Percentiles rank a stretch among this genome's conserved stretches.
These are phyloP conservation scores for Tribolium madens DNA, from an alignment of 1,140 invertebrate species.

Conservation along the genomic window DNA sequence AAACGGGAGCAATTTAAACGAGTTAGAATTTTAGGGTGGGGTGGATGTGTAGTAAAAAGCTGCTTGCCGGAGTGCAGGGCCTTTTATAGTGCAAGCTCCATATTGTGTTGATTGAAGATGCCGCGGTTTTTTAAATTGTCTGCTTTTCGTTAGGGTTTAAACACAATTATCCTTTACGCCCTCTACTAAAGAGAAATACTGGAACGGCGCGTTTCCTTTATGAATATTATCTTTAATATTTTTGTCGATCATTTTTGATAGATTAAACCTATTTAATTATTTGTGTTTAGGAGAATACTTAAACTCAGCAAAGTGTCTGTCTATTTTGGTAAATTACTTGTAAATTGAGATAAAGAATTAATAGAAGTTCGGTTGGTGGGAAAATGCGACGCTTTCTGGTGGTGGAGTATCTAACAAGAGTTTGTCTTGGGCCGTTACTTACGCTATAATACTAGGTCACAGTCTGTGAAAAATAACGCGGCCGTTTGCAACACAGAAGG, in stretches of 20 bases:
- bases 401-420: slow-evolving; percentile 53
- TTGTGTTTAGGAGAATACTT: slow-evolving; percentile 13
- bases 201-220: background rate
- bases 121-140: slow-evolving; percentile 45
- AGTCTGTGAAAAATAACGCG: slow-evolving; percentile 63
- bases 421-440: slow-evolving; percentile 55
- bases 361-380: slow-evolving; percentile 42
- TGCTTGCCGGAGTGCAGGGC: slow-evolving; percentile 41
- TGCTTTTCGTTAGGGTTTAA: slow-evolving; percentile 41
- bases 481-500: slow-evolving; percentile 61
- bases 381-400: slow-evolving; percentile 41
- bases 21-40: slow-evolving; percentile 30
- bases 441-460: slow-evolving; percentile 60
- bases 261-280: slow-evolving; percentile 2
- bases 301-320: slow-evolving; percentile 17
- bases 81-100: slow-evolving; percentile 46
- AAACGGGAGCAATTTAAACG: slow-evolving; percentile 36
- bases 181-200: slow-evolving; percentile 34
- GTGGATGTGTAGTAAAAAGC: slow-evolving; percentile 27
- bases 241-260: background rate
- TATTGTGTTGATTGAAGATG: slow-evolving; percentile 48
- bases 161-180: slow-evolving; percentile 39
- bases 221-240: slow-evolving; percentile 26
- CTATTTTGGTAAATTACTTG: slow-evolving; percentile 41
- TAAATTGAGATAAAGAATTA: slow-evolving; percentile 56